Percentiles rank a stretch among this genome's conserved stretches.
These are phyloP conservation scores for Pampus argenteus DNA, from an alignment of 2,797 vertebrate genomes.

Conservation along the genomic window DNA sequence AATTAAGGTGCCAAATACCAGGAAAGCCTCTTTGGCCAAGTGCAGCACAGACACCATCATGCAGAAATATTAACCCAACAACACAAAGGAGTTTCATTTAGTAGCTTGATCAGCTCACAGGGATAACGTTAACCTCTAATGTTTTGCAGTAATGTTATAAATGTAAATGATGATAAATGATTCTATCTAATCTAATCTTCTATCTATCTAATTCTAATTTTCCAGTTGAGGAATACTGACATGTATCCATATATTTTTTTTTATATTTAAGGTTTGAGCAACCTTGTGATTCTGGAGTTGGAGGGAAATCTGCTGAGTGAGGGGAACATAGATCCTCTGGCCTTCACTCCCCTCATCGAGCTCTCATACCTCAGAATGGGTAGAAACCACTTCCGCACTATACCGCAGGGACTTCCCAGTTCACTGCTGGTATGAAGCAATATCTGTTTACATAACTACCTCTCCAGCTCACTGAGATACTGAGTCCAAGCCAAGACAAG, in stretches of 20 bases:
- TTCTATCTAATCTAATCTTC: too few relatives aligned
- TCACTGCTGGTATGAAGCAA: constrained; percentile 88
- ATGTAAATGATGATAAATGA: too few relatives aligned
- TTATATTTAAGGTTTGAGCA: constrained; percentile 84
- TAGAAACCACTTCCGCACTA: constrained; percentile 92
- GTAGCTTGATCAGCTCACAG: background rate
- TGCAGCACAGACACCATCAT: background rate
- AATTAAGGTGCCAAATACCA: background rate
- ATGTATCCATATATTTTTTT: background rate
- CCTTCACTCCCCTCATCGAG: constrained; percentile 86
- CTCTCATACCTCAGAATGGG: constrained; percentile 92
- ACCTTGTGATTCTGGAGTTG: constrained; percentile 93
- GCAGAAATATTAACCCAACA: background rate
- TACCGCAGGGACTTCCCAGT: constrained; percentile 93
- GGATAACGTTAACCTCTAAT: background rate
- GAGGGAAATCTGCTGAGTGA: constrained; percentile 95
- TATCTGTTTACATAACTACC: constrained; percentile 10
- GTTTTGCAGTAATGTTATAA: background rate
- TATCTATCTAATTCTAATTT: too few relatives aligned
- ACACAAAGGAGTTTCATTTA: too few relatives aligned
- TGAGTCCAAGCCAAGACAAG: background rate
- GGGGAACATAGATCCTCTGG: constrained; percentile 87
- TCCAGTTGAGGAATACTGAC: background rate
- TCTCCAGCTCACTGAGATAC: background rate
- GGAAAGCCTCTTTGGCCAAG: background rate